Evolutionary conservation across 2,113 vertebrate species (phyloP).

Genomic region (Recurvirostra avosetta): DNA sequence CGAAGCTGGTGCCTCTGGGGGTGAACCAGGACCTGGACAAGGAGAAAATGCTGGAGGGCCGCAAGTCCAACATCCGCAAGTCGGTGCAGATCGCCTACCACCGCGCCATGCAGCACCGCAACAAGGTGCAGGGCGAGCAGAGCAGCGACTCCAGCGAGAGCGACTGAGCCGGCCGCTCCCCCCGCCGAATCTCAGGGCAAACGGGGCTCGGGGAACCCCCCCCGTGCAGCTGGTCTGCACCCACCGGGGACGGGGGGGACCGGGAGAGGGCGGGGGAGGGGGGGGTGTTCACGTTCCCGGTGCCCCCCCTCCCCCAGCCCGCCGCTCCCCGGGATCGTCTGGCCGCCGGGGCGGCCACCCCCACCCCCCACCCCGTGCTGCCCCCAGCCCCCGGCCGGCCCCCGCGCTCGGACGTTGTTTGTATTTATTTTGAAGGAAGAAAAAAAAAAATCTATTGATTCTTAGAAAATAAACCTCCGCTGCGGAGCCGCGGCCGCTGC

Average conservation of each 20-base stretch:
- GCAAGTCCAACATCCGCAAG: constrained; percentile 98
- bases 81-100: constrained; percentile 98
- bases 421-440: constrained; percentile 83
- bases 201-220: constrained; percentile 59
- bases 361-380: not conserved
- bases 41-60: constrained; percentile 97
- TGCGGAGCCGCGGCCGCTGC: no score
- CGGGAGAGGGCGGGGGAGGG: not conserved
- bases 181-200: constrained; percentile 72
- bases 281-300: not conserved
- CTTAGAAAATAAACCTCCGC: constrained; percentile 75
- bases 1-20: constrained; percentile 94
- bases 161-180: constrained; percentile 73
- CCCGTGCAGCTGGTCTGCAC: constrained; percentile 77
- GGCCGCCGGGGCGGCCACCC: not conserved
- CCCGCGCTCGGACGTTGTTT: constrained; percentile 68
- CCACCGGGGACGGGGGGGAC: not conserved
- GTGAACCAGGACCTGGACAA: constrained; percentile 98
- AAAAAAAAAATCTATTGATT: constrained; percentile 74
- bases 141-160: constrained; percentile 97
- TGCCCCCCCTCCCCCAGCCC: not conserved
- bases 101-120: constrained; percentile 97
- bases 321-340: no score
- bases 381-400: not conserved
- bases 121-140: constrained; percentile 97